A percentile compares a stretch with the other conserved stretches of the same genome.
phyloP scores from a whole-genome alignment of 2,113 vertebrate species.

The Madoqua kirkii region DNA sequence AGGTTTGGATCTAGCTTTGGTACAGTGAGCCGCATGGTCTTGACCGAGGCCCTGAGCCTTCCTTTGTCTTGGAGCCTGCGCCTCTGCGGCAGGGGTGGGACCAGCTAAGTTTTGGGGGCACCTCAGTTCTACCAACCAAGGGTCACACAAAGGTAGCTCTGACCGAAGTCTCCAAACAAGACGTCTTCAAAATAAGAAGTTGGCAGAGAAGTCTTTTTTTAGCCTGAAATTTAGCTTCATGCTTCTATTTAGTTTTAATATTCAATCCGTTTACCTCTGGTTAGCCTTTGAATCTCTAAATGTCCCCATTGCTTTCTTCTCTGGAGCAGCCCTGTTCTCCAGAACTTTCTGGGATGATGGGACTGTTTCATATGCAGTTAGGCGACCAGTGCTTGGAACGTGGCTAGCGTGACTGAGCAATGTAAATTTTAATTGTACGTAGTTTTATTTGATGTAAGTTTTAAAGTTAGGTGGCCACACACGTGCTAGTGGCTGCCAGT shows the following conservation, averaged over 20 bases:
- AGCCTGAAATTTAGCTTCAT: not conserved
- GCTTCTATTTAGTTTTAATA: conserved; percentile 5
- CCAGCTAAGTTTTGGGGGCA: not conserved
- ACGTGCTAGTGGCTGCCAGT: not conserved
- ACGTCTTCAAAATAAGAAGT: not conserved
- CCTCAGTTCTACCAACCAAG: not conserved
- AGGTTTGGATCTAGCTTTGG: not conserved
- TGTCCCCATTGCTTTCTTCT: not conserved
- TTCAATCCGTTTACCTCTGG: not conserved
- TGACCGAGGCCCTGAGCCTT: not conserved
- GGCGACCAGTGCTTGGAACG: not conserved
- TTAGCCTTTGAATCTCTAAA: not conserved
- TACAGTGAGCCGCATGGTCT: not conserved
- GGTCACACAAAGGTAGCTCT: not conserved
- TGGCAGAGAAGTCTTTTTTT: not conserved
- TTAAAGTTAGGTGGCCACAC: not conserved
- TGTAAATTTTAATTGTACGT: not conserved
- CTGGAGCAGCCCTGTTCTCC: not conserved
- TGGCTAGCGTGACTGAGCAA: not conserved
- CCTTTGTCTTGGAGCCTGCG: not conserved
- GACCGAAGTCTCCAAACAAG: not conserved
- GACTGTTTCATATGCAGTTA: not conserved
- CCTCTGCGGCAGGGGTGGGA: not conserved
- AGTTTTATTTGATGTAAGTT: not conserved
- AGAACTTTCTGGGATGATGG: not conserved